Evolutionary conservation across 2,113 vertebrate genomes (phyloP).

Genomic region (Ptilonorhynchus violaceus): DNA sequence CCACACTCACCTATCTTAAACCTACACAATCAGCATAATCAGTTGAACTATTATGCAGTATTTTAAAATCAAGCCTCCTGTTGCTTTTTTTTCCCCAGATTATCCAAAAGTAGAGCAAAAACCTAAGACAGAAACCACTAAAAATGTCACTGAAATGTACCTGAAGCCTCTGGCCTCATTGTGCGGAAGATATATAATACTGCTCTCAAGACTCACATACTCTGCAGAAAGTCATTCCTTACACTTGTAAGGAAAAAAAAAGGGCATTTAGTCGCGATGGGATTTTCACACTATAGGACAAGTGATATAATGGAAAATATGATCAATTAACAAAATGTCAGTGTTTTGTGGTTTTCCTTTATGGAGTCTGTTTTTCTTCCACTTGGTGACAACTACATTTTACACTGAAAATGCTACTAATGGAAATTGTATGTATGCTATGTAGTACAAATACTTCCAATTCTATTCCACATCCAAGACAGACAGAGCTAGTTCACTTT

Average conservation of each 20-base stretch:
- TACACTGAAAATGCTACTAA: not conserved
- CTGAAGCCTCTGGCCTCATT: not conserved
- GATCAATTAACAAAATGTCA: not conserved
- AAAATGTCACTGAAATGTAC: not conserved
- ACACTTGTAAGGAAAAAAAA: not conserved
- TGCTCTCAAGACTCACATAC: not conserved
- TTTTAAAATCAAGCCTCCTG: not conserved
- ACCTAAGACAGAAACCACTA: not conserved
- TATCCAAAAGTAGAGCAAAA: not conserved
- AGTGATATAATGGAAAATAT: not conserved
- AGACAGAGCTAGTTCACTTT: not conserved
- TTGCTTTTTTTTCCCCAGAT: not conserved
- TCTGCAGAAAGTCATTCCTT: not conserved
- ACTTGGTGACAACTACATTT: not conserved
- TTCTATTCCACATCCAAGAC: not conserved
- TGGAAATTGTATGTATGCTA: not conserved
- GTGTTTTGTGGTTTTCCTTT: not conserved
- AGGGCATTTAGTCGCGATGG: not conserved
- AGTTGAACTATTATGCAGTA: not conserved
- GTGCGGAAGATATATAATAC: not conserved
- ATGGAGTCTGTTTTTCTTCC: not conserved
- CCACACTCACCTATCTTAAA: not conserved
- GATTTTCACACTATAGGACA: not conserved
- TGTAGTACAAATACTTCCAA: not conserved
- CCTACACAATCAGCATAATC: not conserved